These are phyloP conservation scores for Rhagium mordax DNA, from an alignment of 2,888 invertebrate species.

Conservation along the genomic window DNA sequence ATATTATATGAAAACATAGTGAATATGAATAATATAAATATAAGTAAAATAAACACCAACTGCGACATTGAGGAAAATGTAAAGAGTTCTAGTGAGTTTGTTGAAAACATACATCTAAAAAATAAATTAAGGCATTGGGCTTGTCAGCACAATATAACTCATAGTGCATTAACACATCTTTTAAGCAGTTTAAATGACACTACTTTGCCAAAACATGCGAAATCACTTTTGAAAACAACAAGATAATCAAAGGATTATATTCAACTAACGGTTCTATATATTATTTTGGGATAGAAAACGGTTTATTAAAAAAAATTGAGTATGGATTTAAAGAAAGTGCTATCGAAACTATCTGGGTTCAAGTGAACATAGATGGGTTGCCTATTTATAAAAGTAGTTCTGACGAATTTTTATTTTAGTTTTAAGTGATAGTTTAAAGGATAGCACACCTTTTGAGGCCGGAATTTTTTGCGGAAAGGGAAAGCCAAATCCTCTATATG, in stretches of 20 bases:
- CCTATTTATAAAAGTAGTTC: slow-evolving; percentile 13
- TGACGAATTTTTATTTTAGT: slow-evolving; percentile 16
- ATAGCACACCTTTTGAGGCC: slow-evolving; percentile 1
- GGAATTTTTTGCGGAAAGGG: slow-evolving; percentile 19
- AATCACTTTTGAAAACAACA: not conserved
- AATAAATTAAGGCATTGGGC: not conserved
- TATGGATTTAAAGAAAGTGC: slow-evolving; percentile 4
- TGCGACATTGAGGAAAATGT: not conserved
- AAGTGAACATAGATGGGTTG: slow-evolving; percentile 23
- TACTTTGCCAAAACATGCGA: not conserved
- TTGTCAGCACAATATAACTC: not conserved
- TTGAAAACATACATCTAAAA: not conserved
- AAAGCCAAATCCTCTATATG: not conserved
- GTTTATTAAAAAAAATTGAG: not conserved
- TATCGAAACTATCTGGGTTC: slow-evolving; percentile 11
- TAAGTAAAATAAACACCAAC: not conserved
- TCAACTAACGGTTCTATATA: not conserved
- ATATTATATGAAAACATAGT: not conserved
- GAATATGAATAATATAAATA: not conserved
- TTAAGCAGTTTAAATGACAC: not conserved
- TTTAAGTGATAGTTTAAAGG: slow-evolving; percentile 11
- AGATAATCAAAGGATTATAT: not conserved
- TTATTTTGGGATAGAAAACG: not conserved
- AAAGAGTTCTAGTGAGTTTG: not conserved
- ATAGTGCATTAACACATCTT: not conserved